Base-by-base conservation (phyloP, 2,113 vertebrate species). In the Arothron firmamentum region DNA sequence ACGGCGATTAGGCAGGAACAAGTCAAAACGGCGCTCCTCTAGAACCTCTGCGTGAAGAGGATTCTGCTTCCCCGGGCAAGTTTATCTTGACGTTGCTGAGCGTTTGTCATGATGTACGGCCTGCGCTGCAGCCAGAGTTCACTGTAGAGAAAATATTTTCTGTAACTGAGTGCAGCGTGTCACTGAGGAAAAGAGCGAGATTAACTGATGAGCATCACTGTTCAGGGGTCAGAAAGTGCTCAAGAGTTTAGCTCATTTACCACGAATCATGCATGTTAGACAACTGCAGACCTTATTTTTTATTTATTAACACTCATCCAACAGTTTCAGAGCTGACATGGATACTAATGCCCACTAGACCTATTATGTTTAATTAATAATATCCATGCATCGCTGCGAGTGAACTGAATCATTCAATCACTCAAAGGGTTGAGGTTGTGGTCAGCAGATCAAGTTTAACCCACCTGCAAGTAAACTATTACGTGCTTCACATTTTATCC, bases 1-100 rank as follows among this genome's bases (percentile, higher is more conserved):
- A 48, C 45, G 43, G 73, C 79, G 86, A 89, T 90, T 86, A 85
- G 72, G 74, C 45, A 56, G 66, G 81, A 77, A 77, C 81, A 77
- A 85, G 86, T 87, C 80, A 73, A 83, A 88, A 89, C 83, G 77
- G 64, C 65, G 56, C 54, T 74, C 63, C 57, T 48, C 59, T 72
- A 54, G 65, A 84, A 75, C 53, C 70, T 79, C 67, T 58, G 28
- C 55, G 77, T 28, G 62, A 65, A 81, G 61, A 62, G 54, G 74
- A 84, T 85, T 84, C 62, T 75, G 48, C 58, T 21, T 85, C 87
- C 81, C 63, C 65, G 2, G 83, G 84, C 81, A 52, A 72, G 57
- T 74, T 81, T 55, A 72, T 80, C 72, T 78, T 54, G 72, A 84
- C 67, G 68, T 80, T 68, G 72, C 69, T 7, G 65, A 66, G 74